Conservation (phyloP, 2,797 vertebrate genomes). For the Lacerta viridis region DNA sequence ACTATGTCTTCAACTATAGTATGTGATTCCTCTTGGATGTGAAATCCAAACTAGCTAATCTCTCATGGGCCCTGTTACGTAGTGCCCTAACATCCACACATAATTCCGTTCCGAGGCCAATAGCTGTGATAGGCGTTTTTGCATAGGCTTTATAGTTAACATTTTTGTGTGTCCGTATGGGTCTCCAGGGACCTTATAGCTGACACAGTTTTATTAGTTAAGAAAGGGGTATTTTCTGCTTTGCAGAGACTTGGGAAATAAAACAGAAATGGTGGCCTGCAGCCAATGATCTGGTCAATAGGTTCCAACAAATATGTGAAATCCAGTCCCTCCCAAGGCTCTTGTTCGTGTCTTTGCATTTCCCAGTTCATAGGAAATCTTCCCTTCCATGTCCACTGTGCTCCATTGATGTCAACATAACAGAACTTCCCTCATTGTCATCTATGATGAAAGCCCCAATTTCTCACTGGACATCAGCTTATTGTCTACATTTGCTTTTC, state of each 20-base stretch:
- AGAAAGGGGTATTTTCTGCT: background rate
- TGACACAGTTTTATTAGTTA: background rate
- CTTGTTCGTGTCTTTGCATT: too few relatives aligned
- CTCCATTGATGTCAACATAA: too few relatives aligned
- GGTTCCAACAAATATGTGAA: too few relatives aligned
- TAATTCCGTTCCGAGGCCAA: background rate
- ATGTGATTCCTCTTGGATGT: background rate
- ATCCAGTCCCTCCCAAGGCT: too few relatives aligned
- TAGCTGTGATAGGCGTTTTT: background rate
- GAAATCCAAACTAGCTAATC: background rate
- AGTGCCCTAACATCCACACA: background rate
- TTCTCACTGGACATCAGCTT: too few relatives aligned
- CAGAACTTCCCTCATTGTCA: too few relatives aligned
- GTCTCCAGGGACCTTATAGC: background rate
- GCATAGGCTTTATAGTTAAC: background rate
- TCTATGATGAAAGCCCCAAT: too few relatives aligned
- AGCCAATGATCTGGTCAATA: too few relatives aligned
- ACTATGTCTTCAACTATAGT: background rate
- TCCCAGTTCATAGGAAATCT: too few relatives aligned
- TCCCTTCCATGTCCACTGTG: too few relatives aligned
- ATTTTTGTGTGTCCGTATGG: rapidly evolving
- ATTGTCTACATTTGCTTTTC: too few relatives aligned
- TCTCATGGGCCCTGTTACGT: background rate
- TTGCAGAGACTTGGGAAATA: background rate
- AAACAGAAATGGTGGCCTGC: too few relatives aligned